Evolutionary conservation across 1,140 invertebrate species (phyloP).

Genomic region (Asbolus verrucosus): DNA sequence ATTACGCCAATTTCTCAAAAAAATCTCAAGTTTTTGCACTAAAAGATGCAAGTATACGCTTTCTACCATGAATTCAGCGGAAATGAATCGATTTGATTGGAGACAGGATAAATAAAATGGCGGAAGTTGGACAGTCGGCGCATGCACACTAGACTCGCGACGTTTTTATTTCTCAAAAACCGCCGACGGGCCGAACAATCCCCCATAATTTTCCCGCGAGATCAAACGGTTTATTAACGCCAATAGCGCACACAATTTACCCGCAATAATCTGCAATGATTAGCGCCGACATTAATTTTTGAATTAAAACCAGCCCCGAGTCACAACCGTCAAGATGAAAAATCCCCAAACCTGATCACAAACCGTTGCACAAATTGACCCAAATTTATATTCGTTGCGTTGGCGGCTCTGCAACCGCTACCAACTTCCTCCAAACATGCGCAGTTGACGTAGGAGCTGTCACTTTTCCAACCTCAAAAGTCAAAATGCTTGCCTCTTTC

Average conservation of each 20-base stretch:
- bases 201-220: no score
- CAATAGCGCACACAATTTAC: no score
- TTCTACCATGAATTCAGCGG: constrained; percentile 51
- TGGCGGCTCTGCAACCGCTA: no score
- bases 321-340: neutral
- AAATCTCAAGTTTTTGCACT: constrained; percentile 44
- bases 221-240: no score
- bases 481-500: no score
- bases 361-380: neutral
- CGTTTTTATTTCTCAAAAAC: neutral
- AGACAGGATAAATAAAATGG: constrained; percentile 40
- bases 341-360: neutral
- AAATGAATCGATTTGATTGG: constrained; percentile 48
- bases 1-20: constrained; percentile 37
- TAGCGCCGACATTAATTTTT: no score
- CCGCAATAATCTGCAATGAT: no score
- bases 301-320: neutral
- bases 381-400: no score
- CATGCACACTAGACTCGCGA: constrained; percentile 32
- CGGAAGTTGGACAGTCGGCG: neutral
- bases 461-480: no score
- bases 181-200: no score
- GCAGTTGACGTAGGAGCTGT: no score
- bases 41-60: constrained; percentile 44
- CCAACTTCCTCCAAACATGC: no score